These are phyloP conservation scores for pig (Sus scrofa) DNA, from an alignment of 2,113 vertebrate species.

Conservation along the genomic window T2T-Sscrofa CM000822.6:76610001-76610500, in stretches of 20 bases:
- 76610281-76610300: neutral
- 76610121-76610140: constrained; percentile 2
- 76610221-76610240: neutral
- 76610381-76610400: neutral
- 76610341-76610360: neutral
- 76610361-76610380: neutral
- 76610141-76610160: neutral
- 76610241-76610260: neutral
- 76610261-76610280: neutral
- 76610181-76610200: neutral
- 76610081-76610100: constrained; percentile 1
- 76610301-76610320: neutral
- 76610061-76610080: neutral
- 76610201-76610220: neutral
- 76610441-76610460: neutral
- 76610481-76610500: neutral
- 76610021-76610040: neutral
- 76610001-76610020: neutral
- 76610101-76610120: neutral
- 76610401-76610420: neutral
- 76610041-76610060: neutral
- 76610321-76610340: neutral
- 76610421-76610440: neutral
- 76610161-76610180: neutral
- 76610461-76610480: neutral